Base-by-base conservation (phyloP, 2,888 invertebrate genomes). In the Fissipunctia ypsillon region DNA sequence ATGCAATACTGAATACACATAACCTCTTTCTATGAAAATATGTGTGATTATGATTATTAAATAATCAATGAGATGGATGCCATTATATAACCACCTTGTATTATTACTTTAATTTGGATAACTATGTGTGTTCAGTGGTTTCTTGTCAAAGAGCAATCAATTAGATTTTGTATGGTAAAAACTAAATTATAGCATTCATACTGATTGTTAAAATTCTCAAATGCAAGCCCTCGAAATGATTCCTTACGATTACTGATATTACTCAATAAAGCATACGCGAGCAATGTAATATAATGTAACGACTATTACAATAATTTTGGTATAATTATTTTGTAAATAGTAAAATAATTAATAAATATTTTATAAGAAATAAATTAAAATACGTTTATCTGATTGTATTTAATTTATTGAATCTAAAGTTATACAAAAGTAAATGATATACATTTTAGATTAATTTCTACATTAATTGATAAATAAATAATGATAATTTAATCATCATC, bases 401-500 rank as follows among this genome's bases (percentile, higher is more conserved):
- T 88, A 7, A 82, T 83, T 84, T 82, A 84, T 79, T 80, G 19
- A 73, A 66, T 76, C 65, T 41, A 69, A 69, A 69, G 31, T 28
- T 74, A 68, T 35, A 69, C 35, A 52, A 60, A 38, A 65, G 45
- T 73, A 31, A 43, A 72, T 68, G 31, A 74, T 66, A 68, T 52
- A 56, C 25, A 41, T 61, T 69, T 43, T 50, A 67, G 16, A 63
- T 14, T 66, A 63, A 9, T 38, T 43, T 64, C 65, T 57, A 81
- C 38, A 14, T 68, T 54, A 6, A 48, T 64, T 48, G 10, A 61
- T 63, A 54, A 64, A 79, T 83, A 76, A 60, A 61, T 60, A 45
- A 59, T 83, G 66, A 73, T 82, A 59, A 56, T 69, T 59, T 88
- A 94, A 90, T 96, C 96, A 87, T 96, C 96, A 86, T 96, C 96